These are phyloP conservation scores for Lophochroa leadbeateri DNA, from an alignment of 2,113 vertebrate genomes.

Conservation along the genomic window DNA sequence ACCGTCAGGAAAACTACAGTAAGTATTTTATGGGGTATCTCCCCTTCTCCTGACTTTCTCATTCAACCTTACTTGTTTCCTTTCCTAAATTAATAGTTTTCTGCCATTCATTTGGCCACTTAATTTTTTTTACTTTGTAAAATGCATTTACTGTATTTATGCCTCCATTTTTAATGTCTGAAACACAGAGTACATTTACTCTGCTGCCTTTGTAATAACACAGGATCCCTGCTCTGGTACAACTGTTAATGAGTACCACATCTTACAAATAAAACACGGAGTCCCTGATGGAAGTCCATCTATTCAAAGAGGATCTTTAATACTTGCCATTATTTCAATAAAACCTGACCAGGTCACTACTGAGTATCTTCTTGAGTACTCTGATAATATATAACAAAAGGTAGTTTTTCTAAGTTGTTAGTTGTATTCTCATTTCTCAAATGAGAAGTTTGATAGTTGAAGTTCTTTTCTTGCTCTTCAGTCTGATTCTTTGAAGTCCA, in stretches of 20 bases:
- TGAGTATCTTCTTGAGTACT: neutral
- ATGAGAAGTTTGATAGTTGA: neutral
- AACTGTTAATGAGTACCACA: neutral
- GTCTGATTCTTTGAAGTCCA: neutral
- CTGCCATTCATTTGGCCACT: neutral
- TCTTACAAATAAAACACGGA: neutral
- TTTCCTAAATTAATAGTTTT: neutral
- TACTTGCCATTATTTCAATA: neutral
- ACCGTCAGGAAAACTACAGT: neutral
- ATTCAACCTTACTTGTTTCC: neutral
- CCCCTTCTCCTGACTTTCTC: neutral
- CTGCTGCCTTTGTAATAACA: neutral
- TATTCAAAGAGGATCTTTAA: neutral
- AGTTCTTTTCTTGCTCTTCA: neutral
- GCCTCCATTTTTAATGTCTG: neutral
- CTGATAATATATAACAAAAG: neutral
- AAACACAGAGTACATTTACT: neutral
- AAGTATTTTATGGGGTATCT: neutral
- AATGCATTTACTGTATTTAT: neutral
- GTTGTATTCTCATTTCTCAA: neutral
- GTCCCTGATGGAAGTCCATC: neutral
- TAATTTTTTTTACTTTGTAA: neutral
- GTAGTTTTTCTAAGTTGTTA: neutral
- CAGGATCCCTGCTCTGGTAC: neutral
- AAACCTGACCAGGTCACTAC: neutral